phyloP scores from a whole-genome alignment of 30 jellyfish, hydroid and myxozoan species.

The Aurelia sp. region DNA sequence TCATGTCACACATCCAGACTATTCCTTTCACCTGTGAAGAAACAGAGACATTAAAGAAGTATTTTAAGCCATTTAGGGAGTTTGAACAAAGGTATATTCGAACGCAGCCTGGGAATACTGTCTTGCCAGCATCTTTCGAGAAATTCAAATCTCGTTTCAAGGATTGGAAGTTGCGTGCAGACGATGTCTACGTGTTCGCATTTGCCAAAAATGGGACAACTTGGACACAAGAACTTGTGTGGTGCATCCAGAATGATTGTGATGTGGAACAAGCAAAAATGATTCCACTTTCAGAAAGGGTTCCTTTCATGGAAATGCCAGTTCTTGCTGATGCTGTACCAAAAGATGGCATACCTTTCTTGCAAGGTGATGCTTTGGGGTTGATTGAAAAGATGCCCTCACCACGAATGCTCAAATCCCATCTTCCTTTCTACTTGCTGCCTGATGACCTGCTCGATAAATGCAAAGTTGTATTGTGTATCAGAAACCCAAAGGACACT shows the following conservation, averaged over 20 bases:
- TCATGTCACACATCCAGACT: not conserved
- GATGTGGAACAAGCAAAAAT: not conserved
- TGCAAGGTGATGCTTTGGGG: not conserved
- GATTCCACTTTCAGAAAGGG: not conserved
- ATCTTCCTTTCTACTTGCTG: constrained; percentile 46
- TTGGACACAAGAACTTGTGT: constrained; percentile 45
- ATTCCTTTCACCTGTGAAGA: not conserved
- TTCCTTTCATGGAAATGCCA: constrained; percentile 15
- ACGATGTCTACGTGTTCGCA: constrained; percentile 21
- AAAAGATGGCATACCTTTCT: not conserved
- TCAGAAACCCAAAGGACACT: constrained; percentile 58
- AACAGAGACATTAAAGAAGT: not conserved
- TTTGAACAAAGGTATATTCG: not conserved
- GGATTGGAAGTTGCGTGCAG: constrained; percentile 28
- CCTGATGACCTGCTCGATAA: constrained; percentile 45
- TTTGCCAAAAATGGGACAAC: constrained; percentile 55
- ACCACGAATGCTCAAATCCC: constrained; percentile 38
- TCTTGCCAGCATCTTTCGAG: constrained; percentile 42
- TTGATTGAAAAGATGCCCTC: constrained; percentile 21
- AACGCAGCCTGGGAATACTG: constrained; percentile 46
- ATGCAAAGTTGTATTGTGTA: constrained; percentile 43
- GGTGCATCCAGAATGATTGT: constrained; percentile 14
- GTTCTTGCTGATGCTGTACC: not conserved
- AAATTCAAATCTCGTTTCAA: constrained; percentile 7
- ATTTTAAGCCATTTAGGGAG: not conserved